Base-by-base conservation (phyloP, 2,797 vertebrate species). In the Pteronotus mesoamericanus region DNA sequence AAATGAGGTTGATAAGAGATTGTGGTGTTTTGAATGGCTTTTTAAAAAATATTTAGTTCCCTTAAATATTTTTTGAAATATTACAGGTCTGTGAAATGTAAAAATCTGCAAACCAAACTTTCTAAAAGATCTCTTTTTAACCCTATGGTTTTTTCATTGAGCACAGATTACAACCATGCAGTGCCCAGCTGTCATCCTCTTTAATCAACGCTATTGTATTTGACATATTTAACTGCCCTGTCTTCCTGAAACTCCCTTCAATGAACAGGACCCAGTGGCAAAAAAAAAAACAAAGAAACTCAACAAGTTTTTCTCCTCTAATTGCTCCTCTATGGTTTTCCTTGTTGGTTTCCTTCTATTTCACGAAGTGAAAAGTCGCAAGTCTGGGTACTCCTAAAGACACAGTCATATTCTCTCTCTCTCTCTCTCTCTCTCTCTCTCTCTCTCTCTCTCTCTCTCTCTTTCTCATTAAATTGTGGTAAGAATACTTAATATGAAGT, bases 1-100 rank as follows among this genome's bases (percentile, higher is more conserved):
- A 97, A 92, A 68, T 82, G 32, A 89, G 32, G 48, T 32, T 89
- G 18, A 74, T 77, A 72, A 79, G 37, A 96, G 32, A 89, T 5
- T 92, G 6, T 74, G 14, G 18, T 42, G 3, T 57, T 96, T 79
- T 92, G 74, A 42, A 75, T 71, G 34, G n/a, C 85, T 72, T 83
- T 89, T 61, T n/a, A 29, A 79, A 55, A 82, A 82, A 64, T 83
- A 72, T 34, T 87, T 85, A 57, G 29, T 89, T 90, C n/a, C 46
- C 59, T 59, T 39, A 85, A 72, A 51, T 71, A 46, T 57, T 90
- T 89, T 87, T 69, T 79, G 32, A 79, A 77, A 72, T 92, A 68
- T 77, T 77, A 53, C 19, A 64, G 15, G 34, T 69, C 39, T 72
- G 29, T 78, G 51, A 94, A 91, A 80, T 64, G 14, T 53, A 55